Evolutionary conservation across 2,888 invertebrate species (phyloP).

Genomic region (Leucophenga montana): DNA sequence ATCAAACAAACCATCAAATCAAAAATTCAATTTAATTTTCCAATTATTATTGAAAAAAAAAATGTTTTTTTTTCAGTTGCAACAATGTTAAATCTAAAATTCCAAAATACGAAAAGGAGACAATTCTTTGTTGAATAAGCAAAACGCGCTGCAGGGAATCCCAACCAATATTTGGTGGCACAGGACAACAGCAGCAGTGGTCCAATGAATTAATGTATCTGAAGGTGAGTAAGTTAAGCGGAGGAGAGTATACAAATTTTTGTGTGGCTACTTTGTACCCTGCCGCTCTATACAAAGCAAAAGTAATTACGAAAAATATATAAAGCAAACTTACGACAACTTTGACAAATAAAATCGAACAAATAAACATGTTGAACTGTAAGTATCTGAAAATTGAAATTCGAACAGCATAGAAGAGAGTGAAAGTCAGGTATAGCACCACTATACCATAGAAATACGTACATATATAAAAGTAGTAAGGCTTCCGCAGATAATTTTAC

Average conservation of each 20-base stretch:
- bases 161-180: not conserved
- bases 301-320: constrained; percentile 22
- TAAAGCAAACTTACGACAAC: constrained; percentile 13
- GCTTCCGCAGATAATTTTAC: constrained; percentile 49
- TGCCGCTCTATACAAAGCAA: constrained; percentile 7
- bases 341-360: not conserved
- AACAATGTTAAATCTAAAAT: not conserved
- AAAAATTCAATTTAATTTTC: constrained; percentile 16
- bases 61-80: not conserved
- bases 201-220: no score
- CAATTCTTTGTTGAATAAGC: not conserved
- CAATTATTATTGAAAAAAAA: constrained; percentile 4
- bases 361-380: not conserved
- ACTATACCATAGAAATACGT: no score
- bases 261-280: not conserved
- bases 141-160: constrained; percentile 1
- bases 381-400: constrained; percentile 52
- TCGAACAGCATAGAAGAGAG: constrained; percentile 50
- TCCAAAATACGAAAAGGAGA: not conserved
- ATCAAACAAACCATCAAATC: not conserved
- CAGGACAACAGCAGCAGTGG: no score
- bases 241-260: not conserved
- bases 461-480: no score
- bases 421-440: constrained; percentile 33
- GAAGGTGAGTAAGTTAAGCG: no score